Conservation (phyloP, 2,888 invertebrate species). For the Germaria angustata region DNA sequence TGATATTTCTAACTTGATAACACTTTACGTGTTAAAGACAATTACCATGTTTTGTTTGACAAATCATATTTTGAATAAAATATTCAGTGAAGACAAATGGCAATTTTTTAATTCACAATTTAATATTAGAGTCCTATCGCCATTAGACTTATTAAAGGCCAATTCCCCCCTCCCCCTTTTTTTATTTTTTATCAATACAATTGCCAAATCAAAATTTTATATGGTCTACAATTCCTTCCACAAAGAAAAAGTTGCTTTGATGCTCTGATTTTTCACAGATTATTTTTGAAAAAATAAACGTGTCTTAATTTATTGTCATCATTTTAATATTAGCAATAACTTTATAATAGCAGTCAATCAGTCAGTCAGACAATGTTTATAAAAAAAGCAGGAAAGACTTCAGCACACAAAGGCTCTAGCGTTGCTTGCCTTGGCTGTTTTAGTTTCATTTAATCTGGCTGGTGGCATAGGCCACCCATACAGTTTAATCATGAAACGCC, state of each 20-base stretch:
- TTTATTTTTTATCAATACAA: too few relatives aligned
- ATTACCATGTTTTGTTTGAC: too few relatives aligned
- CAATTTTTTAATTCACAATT: too few relatives aligned
- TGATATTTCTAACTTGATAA: too few relatives aligned
- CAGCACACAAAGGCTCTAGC: background rate
- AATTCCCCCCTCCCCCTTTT: too few relatives aligned
- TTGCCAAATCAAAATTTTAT: too few relatives aligned
- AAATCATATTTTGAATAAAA: too few relatives aligned
- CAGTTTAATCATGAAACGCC: conserved; percentile 67
- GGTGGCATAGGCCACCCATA: conserved; percentile 69
- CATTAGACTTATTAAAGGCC: too few relatives aligned
- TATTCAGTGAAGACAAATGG: too few relatives aligned
- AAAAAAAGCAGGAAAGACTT: background rate
- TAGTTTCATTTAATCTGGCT: conserved; percentile 9
- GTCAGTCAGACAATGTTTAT: conserved; percentile 52
- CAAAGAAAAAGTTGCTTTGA: background rate
- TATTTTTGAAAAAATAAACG: conserved; percentile 44
- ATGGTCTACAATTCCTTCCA: too few relatives aligned
- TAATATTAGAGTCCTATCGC: too few relatives aligned
- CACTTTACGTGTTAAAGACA: too few relatives aligned
- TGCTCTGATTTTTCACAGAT: background rate
- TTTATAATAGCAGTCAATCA: conserved; percentile 67
- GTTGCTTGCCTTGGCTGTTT: conserved; percentile 7
- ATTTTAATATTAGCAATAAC: conserved; percentile 69
- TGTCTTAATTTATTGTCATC: conserved; percentile 69